These are phyloP conservation scores for Psammodynastes pulverulentus DNA, from an alignment of 2,113 vertebrate genomes.

Conservation along the genomic window DNA sequence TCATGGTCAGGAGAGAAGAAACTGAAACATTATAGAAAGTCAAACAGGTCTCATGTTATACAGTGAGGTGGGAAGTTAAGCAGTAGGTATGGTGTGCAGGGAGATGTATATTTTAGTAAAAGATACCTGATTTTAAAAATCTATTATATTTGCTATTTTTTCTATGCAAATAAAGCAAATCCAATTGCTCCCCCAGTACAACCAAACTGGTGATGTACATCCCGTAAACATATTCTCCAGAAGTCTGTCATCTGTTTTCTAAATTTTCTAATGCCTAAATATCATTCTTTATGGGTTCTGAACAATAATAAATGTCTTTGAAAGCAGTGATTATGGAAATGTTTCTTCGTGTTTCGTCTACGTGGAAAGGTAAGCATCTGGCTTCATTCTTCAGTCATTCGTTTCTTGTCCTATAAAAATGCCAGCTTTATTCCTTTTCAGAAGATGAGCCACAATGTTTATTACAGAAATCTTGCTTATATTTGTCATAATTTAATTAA, in stretches of 20 bases:
- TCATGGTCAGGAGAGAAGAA: background rate
- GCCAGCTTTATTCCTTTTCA: background rate
- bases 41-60: background rate
- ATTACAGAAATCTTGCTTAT: background rate
- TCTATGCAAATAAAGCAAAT: background rate
- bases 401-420: background rate
- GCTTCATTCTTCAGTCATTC: background rate
- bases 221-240: background rate
- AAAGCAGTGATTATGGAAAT: background rate
- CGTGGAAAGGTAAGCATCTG: background rate
- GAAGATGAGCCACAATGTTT: background rate
- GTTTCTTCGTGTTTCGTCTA: background rate
- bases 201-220: background rate
- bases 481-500: background rate
- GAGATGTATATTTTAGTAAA: background rate
- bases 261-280: background rate
- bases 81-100: background rate
- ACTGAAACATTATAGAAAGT: background rate
- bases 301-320: background rate
- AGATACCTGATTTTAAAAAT: background rate
- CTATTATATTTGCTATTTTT: background rate
- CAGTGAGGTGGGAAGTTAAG: background rate
- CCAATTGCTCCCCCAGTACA: background rate
- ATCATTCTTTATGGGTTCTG: background rate
- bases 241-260: background rate